These are phyloP conservation scores for Carterocephalus palaemon DNA, from an alignment of 2,888 invertebrate genomes.

Conservation along the genomic window DNA sequence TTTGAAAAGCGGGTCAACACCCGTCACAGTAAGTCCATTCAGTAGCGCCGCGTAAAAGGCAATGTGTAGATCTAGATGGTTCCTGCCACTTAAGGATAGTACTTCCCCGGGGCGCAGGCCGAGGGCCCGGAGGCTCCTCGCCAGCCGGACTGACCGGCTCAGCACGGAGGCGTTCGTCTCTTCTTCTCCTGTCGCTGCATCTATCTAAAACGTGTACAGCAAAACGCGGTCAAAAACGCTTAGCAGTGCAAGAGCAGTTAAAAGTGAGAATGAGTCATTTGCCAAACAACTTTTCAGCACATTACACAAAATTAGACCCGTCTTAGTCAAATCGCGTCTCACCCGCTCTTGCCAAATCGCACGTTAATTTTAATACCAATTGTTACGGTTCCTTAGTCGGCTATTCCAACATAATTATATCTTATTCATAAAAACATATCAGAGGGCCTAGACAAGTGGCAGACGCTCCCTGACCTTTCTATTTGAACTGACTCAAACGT, in stretches of 20 bases:
- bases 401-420: too few species aligned
- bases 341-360: too few species aligned
- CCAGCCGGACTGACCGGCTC: constrained; percentile 43
- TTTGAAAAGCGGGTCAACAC: constrained; percentile 50
- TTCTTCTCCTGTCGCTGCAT: constrained; percentile 49
- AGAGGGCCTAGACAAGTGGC: too few species aligned
- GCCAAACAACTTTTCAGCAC: not conserved
- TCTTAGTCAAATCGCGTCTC: too few species aligned
- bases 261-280: not conserved
- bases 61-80: constrained; percentile 53
- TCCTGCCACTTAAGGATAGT: constrained; percentile 48
- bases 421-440: too few species aligned
- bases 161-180: constrained; percentile 52
- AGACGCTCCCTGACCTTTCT: too few species aligned
- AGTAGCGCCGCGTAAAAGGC: constrained; percentile 54
- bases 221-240: constrained; percentile 5
- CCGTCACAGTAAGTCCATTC: constrained; percentile 49
- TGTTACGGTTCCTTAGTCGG: too few species aligned
- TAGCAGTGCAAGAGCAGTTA: not conserved
- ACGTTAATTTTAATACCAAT: too few species aligned
- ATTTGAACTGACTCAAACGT: too few species aligned
- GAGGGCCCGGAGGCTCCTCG: constrained; percentile 39
- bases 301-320: too few species aligned
- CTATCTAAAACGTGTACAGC: constrained; percentile 55
- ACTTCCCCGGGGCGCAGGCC: constrained; percentile 50